A percentile compares a stretch with the other conserved stretches of the same genome.
These are phyloP conservation scores for Morpho achilles DNA, from an alignment of 2,888 invertebrate species.

Conservation along the genomic window DNA sequence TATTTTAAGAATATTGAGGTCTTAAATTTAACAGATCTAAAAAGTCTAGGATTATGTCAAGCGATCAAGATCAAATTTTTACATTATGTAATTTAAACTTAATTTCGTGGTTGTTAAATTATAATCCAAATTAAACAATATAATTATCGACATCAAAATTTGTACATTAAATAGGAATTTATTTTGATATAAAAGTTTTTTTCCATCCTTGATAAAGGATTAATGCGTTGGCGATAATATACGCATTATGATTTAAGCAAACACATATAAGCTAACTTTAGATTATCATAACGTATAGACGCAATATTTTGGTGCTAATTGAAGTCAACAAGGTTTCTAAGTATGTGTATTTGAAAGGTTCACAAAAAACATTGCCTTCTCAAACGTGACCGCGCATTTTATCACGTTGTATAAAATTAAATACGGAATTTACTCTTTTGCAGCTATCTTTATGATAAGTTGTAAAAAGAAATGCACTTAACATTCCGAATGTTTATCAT, in stretches of 20 bases:
- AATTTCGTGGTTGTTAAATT: too few species aligned
- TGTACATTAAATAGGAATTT: too few species aligned
- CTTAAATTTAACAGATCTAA: too few species aligned
- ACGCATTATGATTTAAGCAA: not conserved
- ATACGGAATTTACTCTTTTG: constrained; percentile 11
- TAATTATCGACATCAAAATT: too few species aligned
- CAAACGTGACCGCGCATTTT: constrained; percentile 8
- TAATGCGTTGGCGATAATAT: not conserved
- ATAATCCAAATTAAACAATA: too few species aligned
- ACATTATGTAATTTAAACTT: too few species aligned
- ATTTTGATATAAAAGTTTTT: not conserved
- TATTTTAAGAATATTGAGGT: too few species aligned
- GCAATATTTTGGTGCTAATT: constrained; percentile 12
- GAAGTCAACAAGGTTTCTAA: constrained; percentile 15
- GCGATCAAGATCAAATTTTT: too few species aligned
- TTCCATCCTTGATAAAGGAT: not conserved
- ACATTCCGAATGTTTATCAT: constrained; percentile 5
- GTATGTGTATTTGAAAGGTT: constrained; percentile 3
- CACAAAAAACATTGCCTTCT: constrained; percentile 1
- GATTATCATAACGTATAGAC: constrained; percentile 1
- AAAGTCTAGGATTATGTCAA: too few species aligned
- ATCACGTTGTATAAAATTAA: constrained; percentile 12
- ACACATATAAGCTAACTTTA: constrained; percentile 4
- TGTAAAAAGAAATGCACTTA: constrained; percentile 19
- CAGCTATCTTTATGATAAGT: constrained; percentile 12